A percentile compares a stretch with the other conserved stretches of the same genome.
These are phyloP conservation scores for Pseudochromis fuscus DNA, from an alignment of 2,797 vertebrate species.

Conservation along the genomic window DNA sequence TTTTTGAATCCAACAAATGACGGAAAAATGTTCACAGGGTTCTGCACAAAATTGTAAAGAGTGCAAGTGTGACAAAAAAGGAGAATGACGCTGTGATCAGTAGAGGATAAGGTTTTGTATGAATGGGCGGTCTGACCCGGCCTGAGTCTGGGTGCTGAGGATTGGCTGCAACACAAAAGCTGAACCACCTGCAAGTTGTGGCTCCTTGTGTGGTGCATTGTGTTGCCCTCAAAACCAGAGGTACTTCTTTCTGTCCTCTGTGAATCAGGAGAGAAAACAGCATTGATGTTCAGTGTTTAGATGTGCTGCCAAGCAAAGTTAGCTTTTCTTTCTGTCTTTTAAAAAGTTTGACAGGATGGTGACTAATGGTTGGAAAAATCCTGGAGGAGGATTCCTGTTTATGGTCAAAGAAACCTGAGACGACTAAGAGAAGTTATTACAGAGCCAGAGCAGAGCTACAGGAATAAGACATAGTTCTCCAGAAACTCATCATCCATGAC, in stretches of 20 bases:
- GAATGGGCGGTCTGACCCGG: slow-evolving; percentile 13
- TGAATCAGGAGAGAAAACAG: slow-evolving; percentile 41
- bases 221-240: slow-evolving; percentile 24
- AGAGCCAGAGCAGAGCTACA: too few relatives aligned
- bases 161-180: slow-evolving; percentile 37
- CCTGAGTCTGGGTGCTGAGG: slow-evolving; percentile 31
- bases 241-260: neutral
- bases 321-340: slow-evolving; percentile 9
- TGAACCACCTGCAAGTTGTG: slow-evolving; percentile 14
- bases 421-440: neutral
- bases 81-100: slow-evolving; percentile 21
- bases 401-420: neutral
- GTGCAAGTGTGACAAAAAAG: too few relatives aligned
- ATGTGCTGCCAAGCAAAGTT: slow-evolving; percentile 11
- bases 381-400: neutral
- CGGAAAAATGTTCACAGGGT: neutral
- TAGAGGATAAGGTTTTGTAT: slow-evolving; percentile 31
- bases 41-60: slow-evolving; percentile 16
- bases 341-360: slow-evolving; percentile 30
- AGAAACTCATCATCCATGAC: neutral
- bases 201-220: too few relatives aligned
- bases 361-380: slow-evolving; percentile 11
- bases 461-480: neutral
- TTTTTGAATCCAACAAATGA: slow-evolving; percentile 39
- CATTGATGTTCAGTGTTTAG: slow-evolving; percentile 24